Percentiles rank a stretch among this genome's conserved stretches.
phyloP scores from a whole-genome alignment of 2,888 invertebrate species.

The Cheiracanthium punctorium region DNA sequence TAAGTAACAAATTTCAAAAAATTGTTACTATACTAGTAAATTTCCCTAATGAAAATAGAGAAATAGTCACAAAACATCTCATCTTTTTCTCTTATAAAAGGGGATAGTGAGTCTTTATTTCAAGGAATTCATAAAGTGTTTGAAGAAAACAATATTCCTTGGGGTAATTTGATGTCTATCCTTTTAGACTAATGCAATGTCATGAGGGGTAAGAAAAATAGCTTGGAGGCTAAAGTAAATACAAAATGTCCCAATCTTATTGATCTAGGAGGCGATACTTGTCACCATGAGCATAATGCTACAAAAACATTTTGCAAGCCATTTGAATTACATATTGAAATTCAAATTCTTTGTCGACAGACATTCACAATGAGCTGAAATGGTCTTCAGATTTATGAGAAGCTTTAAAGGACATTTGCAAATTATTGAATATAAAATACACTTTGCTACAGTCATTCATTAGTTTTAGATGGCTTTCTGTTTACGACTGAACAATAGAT shows the following conservation, averaged over 20 bases:
- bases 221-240: neutral
- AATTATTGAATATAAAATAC: neutral
- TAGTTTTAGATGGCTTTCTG: neutral
- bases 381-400: neutral
- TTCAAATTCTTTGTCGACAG: neutral
- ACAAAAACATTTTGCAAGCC: neutral
- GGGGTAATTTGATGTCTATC: neutral
- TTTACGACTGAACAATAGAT: neutral
- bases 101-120: neutral
- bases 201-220: neutral
- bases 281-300: neutral
- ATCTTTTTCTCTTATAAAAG: neutral
- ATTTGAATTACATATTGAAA: neutral
- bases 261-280: too few species aligned
- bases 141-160: constrained; percentile 7
- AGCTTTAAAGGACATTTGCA: neutral
- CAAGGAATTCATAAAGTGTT: neutral
- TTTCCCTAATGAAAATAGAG: neutral
- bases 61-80: neutral
- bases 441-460: neutral
- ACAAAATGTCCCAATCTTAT: neutral
- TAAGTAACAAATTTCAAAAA: constrained; percentile 11
- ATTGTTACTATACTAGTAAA: constrained; percentile 3
- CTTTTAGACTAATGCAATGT: neutral
- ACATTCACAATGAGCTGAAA: neutral